Base-by-base conservation (phyloP, 2,797 vertebrate genomes). In the Staurois parvus region DNA sequence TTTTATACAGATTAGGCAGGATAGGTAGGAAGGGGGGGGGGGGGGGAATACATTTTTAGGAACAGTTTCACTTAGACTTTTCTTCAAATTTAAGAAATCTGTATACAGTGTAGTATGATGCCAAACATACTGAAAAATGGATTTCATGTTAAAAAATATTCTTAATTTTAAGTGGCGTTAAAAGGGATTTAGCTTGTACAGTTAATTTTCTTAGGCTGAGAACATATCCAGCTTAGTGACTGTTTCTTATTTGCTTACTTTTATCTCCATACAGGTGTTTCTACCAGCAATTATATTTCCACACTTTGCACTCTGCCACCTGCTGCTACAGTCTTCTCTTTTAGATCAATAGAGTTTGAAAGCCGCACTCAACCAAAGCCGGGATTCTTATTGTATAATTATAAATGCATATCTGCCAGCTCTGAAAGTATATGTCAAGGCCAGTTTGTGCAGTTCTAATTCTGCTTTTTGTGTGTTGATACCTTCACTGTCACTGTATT, bases 221-320 rank as follows among this genome's bases (percentile, higher is more conserved):
- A 37, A 32, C 32, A 19, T 30, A 34, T 34, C 13, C 34, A 69
- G 13, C 8, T 4, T 17, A 75, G 6, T 29, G 42, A 9, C 73
- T 30, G 21, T 77, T 64, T 62, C 37, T 62, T 62, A 1, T 34
- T 12, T 74, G 12, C 73, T 76, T 17, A 52, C 19, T 76, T 75
- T 75, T 42, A n/a, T 75, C 73, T 64, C 24, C 48, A 59, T 21
- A 21, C 56, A 77, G 52, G 75, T 77, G 76, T 29, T 21, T n/a
- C 32, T n/a, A 79, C 6, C 15, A 79, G 19, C 7, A 79, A 79
- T 79, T 79, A 42, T 13, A 79, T 67, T 68, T 79, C 34, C 6
- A 68, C 10, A 1, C 45, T 37, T 68, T 67, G 10, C 29, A 0
- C 45, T 37, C 29, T 67, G 4, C 29, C 67, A 26, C 52, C 76